Conservation (phyloP, 2,888 invertebrate genomes). For the Sisyra nigra region DNA sequence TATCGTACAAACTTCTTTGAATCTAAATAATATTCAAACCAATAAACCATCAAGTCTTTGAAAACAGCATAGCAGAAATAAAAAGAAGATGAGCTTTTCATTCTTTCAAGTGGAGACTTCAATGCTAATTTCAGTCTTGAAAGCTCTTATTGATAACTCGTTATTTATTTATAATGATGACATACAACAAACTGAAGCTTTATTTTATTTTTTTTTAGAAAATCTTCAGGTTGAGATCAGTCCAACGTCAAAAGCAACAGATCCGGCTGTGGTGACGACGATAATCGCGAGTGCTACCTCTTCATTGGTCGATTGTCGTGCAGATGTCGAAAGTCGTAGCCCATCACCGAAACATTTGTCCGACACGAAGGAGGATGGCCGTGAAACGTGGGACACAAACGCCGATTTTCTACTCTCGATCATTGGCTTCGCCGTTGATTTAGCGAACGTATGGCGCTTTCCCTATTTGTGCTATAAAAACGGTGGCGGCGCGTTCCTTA, state of each 20-base stretch:
- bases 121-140: no score
- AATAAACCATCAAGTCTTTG: no score
- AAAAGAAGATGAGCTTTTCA: no score
- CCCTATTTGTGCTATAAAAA: constrained; percentile 65
- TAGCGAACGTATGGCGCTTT: constrained; percentile 78
- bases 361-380: constrained; percentile 30
- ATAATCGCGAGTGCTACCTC: constrained; percentile 26
- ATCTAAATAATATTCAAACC: no score
- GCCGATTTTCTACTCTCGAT: constrained; percentile 69
- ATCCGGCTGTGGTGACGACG: constrained; percentile 26
- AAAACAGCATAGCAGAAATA: no score
- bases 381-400: constrained; percentile 70
- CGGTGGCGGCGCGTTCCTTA: constrained; percentile 62
- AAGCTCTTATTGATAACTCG: no score
- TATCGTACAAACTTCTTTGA: no score
- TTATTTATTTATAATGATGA: no score
- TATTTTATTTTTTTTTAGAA: no score
- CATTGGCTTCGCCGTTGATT: constrained; percentile 71
- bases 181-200: no score
- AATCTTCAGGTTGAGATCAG: constrained; percentile 13
- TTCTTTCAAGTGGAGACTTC: no score
- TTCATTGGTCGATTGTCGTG: constrained; percentile 23
- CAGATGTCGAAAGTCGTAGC: constrained; percentile 11
- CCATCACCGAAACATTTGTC: constrained; percentile 10
- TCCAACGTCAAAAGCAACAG: constrained; percentile 18